Conservation (phyloP, 2,797 vertebrate genomes). For the Psittacula derbiana region DNA sequence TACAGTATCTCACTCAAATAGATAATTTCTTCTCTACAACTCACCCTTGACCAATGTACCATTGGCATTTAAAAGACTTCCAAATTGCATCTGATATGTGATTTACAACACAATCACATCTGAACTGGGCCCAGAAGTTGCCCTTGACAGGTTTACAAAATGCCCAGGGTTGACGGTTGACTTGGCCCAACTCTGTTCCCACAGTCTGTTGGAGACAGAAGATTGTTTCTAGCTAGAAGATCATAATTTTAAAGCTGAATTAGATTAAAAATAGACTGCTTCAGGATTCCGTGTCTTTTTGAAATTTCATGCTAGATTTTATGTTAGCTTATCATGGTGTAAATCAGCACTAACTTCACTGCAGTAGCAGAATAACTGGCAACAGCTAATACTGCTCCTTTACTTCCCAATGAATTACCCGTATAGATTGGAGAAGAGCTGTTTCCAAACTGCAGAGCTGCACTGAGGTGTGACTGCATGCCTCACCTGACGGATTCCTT, state of each 20-base stretch:
- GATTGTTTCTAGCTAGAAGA: background rate
- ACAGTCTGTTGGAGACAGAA: background rate
- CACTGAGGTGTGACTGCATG: slow-evolving; percentile 53
- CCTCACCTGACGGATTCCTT: slow-evolving; percentile 59
- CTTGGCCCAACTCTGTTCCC: background rate
- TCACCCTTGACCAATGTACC: background rate
- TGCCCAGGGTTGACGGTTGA: background rate
- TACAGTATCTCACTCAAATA: background rate
- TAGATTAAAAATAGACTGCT: slow-evolving; percentile 23
- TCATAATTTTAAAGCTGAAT: slow-evolving; percentile 7
- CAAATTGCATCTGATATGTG: background rate
- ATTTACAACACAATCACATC: background rate
- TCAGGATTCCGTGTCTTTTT: slow-evolving; percentile 36
- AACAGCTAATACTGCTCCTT: slow-evolving; percentile 1
- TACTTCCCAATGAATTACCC: slow-evolving; percentile 42
- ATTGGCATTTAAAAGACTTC: background rate
- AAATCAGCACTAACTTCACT: background rate
- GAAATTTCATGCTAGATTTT: background rate
- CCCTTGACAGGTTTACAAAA: background rate
- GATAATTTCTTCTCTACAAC: background rate
- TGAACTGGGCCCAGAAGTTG: background rate
- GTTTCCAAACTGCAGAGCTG: slow-evolving; percentile 30
- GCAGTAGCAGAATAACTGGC: background rate
- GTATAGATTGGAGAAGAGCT: slow-evolving; percentile 40
- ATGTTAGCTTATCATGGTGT: background rate